Conservation (phyloP, 2,888 invertebrate species). For the Nebria salina region DNA sequence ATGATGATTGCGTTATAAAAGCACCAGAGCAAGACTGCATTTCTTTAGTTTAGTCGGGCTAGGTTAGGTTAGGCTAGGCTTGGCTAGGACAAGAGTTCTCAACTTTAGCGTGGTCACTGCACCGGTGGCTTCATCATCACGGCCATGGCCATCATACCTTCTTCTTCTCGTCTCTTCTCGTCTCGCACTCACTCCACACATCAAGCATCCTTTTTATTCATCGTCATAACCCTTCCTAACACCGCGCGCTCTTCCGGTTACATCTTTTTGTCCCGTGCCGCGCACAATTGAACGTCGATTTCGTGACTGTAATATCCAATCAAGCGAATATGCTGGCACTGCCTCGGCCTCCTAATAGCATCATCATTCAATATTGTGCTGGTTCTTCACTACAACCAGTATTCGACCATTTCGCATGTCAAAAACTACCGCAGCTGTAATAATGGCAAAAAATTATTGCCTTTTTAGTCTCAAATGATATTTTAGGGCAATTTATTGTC, state of each 20-base stretch:
- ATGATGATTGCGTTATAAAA: background rate
- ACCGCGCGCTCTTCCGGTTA: conserved; percentile 53
- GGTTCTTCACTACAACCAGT: background rate
- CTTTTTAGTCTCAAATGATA: no score
- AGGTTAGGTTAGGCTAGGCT: background rate
- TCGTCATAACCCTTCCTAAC: conserved; percentile 55
- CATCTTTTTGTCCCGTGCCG: conserved; percentile 17
- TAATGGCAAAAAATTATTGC: no score
- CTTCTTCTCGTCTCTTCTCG: conserved; percentile 12
- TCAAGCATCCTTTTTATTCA: conserved; percentile 50
- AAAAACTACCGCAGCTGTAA: no score
- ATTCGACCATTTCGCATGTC: no score
- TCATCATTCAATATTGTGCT: background rate
- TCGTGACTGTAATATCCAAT: conserved; percentile 38
- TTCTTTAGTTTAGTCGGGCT: background rate
- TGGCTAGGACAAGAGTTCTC: conserved; percentile 39
- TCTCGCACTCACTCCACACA: conserved; percentile 14
- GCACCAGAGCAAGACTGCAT: background rate
- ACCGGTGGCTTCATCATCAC: conserved; percentile 8
- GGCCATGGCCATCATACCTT: conserved; percentile 14
- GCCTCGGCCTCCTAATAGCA: background rate
- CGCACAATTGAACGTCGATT: conserved; percentile 39
- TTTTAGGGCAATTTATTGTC: no score
- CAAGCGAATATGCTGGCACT: conserved; percentile 25
- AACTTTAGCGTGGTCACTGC: conserved; percentile 33